phyloP scores from a whole-genome alignment of 2,888 invertebrate species.

The Cephus rjabovi region DNA sequence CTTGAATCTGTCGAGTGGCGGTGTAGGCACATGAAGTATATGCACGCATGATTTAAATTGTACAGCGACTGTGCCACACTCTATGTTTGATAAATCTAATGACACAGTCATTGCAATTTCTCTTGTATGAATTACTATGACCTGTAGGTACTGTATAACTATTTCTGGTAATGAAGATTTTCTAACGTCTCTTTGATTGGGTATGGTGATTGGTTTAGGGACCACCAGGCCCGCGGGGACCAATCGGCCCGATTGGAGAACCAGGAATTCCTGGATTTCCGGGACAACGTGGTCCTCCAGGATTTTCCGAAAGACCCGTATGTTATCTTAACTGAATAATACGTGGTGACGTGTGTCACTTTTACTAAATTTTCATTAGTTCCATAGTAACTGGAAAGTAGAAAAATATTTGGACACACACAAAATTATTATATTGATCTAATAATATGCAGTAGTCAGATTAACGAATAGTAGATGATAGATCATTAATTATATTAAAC shows the following conservation, averaged over 20 bases:
- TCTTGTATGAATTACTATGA: conserved; percentile 24
- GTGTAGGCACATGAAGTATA: conserved; percentile 13
- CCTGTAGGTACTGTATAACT: conserved; percentile 9
- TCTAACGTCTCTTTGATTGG: background rate
- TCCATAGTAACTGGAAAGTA: background rate
- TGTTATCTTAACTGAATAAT: conserved; percentile 22
- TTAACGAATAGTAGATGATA: background rate
- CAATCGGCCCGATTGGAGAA: conserved; percentile 51
- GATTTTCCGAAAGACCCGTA: conserved; percentile 62
- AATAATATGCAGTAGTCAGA: background rate
- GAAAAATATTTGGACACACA: background rate
- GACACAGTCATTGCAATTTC: background rate
- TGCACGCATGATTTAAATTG: background rate
- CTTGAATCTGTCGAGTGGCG: background rate
- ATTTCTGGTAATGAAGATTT: background rate
- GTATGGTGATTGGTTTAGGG: conserved; percentile 51
- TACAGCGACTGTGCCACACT: conserved; percentile 3
- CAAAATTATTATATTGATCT: background rate
- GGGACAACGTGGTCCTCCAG: conserved; percentile 66
- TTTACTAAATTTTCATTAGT: background rate
- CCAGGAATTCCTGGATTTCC: conserved; percentile 64
- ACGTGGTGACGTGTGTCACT: background rate
- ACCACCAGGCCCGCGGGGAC: conserved; percentile 67
- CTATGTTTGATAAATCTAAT: background rate
- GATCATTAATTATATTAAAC: background rate